Conservation (phyloP, 2,113 vertebrate species). For the Diadophis punctatus region DNA sequence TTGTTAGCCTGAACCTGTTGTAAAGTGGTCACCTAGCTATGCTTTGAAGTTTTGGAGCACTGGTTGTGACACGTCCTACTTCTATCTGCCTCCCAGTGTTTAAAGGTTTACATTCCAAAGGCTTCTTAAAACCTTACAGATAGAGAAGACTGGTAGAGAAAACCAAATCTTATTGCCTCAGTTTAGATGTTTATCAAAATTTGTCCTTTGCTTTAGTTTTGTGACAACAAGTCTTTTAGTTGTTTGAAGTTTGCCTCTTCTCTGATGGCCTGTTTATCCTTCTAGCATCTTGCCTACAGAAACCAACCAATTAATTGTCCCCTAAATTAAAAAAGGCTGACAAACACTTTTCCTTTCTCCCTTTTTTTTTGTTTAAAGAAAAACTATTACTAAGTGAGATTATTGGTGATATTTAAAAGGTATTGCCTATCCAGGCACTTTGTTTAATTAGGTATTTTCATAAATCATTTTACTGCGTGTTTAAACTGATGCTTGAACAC, state of each 20-base stretch:
- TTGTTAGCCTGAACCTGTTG: not conserved
- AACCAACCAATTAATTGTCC: not conserved
- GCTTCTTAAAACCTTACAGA: not conserved
- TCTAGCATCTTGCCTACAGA: not conserved
- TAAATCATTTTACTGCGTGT: not conserved
- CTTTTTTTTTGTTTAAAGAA: not conserved
- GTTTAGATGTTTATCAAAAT: not conserved
- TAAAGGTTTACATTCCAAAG: not conserved
- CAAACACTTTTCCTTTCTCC: not conserved
- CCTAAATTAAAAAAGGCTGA: not conserved
- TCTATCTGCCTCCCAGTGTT: not conserved
- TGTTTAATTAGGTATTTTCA: not conserved
- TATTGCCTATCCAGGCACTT: not conserved
- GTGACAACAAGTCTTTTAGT: not conserved
- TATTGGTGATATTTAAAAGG: not conserved
- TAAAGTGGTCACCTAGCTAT: not conserved
- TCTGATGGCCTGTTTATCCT: not conserved
- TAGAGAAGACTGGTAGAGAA: not conserved
- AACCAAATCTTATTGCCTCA: not conserved
- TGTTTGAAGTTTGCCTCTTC: not conserved
- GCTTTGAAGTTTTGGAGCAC: not conserved
- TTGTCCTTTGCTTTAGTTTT: not conserved
- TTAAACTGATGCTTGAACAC: not conserved
- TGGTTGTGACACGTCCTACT: not conserved
- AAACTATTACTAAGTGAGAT: not conserved